Evolutionary conservation across 2,113 vertebrate species (phyloP), one percentile per base, ranked within the genome.

Genomic region (Tiliqua scincoides): DNA sequence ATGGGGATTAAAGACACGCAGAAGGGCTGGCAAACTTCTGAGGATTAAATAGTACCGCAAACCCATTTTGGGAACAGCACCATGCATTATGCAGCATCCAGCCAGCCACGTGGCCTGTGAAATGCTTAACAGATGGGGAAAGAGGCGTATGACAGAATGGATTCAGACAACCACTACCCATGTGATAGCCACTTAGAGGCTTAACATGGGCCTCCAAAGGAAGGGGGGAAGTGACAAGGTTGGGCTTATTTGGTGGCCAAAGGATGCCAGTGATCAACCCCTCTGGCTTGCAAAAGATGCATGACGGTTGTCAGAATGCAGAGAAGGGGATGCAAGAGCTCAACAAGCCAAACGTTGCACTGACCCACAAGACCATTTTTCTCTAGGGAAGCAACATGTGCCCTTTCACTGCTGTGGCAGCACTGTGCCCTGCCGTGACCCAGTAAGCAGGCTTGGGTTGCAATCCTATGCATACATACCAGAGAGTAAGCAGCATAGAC

Each of bases 91-190:
- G 71, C 71, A 62, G 35, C 25, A 35, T 59, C 82, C 82, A 75
- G 37, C 71, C 5, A 8, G 63, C 79, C 79, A 81, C 30, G 79
- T 81, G 79, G 79, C 65, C 62, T 67, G 79, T 32, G n/a, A 52
- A 68, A 81, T 52, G 79, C 63, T 43, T 52, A 68, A 52, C 79
- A 81, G 79, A 67, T 68, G 79, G 79, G 40, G 54, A 52, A 68
- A 25, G 27, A 37, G 61, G 15, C 54, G 40, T 8, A 40, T 32
- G 63, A 15, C 4, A 23, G 48, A n/a, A 48, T 7, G 15, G 68
- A 52, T 65, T 52, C 67, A 12, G 40, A n/a, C 70, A 65, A 52
- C n/a, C n/a, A 12, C 40, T 40, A 21, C 59, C 21, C 77, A 63
- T 12, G 77, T 79, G 77, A 79, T 23, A 57, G 52, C 43, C 35